These are phyloP conservation scores for Typhlichthys subterraneus DNA, from an alignment of 2,797 vertebrate species.

Conservation along the genomic window DNA sequence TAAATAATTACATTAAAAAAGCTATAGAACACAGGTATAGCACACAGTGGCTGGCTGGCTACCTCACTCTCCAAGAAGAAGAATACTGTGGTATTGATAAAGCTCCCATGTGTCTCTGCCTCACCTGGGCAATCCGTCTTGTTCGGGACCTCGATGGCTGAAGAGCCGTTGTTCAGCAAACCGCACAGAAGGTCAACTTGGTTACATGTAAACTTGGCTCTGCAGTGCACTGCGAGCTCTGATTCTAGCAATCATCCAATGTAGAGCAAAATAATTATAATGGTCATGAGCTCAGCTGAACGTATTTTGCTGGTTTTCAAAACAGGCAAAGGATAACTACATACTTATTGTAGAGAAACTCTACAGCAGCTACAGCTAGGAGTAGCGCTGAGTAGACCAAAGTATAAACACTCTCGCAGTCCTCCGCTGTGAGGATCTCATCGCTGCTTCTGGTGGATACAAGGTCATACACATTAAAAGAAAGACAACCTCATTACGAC, in stretches of 20 bases:
- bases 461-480: too few species aligned
- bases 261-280: not conserved
- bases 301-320: not conserved
- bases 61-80: slow-evolving; percentile 99
- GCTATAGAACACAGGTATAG: not conserved
- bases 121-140: slow-evolving; percentile 93
- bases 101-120: slow-evolving; percentile 94
- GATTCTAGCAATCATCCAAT: not conserved
- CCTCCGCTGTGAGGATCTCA: slow-evolving; percentile 95
- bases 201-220: not conserved
- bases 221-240: slow-evolving; percentile 9
- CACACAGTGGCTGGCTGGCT: slow-evolving; percentile 36
- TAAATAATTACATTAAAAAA: too few species aligned
- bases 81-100: slow-evolving; percentile 97
- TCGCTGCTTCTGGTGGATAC: slow-evolving; percentile 87
- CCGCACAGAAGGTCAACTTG: not conserved
- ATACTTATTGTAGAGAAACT: slow-evolving; percentile 99
- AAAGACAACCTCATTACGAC: too few species aligned
- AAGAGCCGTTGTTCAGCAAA: slow-evolving; percentile 81
- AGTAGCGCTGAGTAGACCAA: slow-evolving; percentile 98
- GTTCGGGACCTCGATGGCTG: slow-evolving; percentile 94
- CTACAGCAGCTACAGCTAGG: slow-evolving; percentile 94
- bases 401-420: slow-evolving; percentile 99
- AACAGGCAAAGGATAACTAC: slow-evolving; percentile 30
- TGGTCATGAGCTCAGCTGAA: too few species aligned